Conservation (phyloP, 2,888 invertebrate species). For the Nemotelus pantherinus region DNA sequence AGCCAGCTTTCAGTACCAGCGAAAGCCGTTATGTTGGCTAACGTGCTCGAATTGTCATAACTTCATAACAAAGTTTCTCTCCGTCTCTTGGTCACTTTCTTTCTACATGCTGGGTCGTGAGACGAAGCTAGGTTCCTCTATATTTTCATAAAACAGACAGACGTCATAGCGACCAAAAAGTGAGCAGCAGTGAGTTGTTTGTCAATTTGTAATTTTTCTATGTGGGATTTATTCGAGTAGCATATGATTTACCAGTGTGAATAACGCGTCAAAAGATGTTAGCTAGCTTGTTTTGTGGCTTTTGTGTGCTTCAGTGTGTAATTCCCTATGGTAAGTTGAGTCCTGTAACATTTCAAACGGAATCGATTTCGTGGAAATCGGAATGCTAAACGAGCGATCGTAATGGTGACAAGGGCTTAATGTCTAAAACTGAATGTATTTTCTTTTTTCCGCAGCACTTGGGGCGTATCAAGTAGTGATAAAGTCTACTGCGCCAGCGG, state of each 20-base stretch:
- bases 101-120: background rate
- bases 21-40: background rate
- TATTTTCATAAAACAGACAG: constrained; percentile 31
- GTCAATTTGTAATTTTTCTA: constrained; percentile 1
- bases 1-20: background rate
- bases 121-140: background rate
- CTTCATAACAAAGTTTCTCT: background rate
- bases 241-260: constrained; percentile 8
- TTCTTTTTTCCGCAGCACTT: constrained; percentile 47
- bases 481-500: constrained; percentile 73
- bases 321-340: constrained; percentile 20
- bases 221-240: too few species aligned
- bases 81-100: too few species aligned
- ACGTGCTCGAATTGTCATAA: constrained; percentile 1
- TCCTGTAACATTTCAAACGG: background rate
- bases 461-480: constrained; percentile 66
- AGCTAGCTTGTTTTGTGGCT: constrained; percentile 4
- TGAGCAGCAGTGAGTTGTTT: background rate
- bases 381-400: too few species aligned
- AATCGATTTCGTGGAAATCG: too few species aligned
- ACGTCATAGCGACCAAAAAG: constrained; percentile 16
- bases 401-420: too few species aligned
- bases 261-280: constrained; percentile 15
- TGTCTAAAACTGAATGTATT: background rate
- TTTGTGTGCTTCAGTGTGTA: constrained; percentile 1